Percentiles rank a stretch among this genome's conserved stretches.
These are phyloP conservation scores for Orthonevra nobilis DNA, from an alignment of 2,888 invertebrate genomes.

Conservation along the genomic window DNA sequence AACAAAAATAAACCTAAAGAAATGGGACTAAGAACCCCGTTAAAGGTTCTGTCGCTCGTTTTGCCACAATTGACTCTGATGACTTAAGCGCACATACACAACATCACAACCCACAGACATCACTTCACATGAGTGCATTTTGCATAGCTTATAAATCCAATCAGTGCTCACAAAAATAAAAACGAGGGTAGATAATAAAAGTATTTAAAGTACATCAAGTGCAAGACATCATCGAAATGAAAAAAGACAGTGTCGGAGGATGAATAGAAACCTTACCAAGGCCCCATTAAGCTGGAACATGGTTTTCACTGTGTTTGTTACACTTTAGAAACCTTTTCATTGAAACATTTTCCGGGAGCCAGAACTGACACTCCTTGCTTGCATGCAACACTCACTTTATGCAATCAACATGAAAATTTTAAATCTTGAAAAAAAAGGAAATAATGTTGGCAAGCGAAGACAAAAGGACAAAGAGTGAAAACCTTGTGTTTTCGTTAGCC, in stretches of 20 bases:
- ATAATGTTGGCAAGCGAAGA: slow-evolving; percentile 1
- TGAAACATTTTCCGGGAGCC: slow-evolving; percentile 17
- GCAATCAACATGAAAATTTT: slow-evolving; percentile 53
- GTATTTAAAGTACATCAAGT: slow-evolving; percentile 59
- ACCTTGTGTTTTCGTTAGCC: slow-evolving; percentile 50
- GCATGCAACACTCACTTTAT: slow-evolving; percentile 47
- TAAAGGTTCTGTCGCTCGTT: slow-evolving; percentile 66
- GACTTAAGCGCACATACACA: slow-evolving; percentile 38
- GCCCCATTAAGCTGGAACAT: slow-evolving; percentile 40
- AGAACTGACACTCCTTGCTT: slow-evolving; percentile 5
- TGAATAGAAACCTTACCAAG: slow-evolving; percentile 63
- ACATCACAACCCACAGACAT: not conserved
- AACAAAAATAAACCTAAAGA: not conserved
- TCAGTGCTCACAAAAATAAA: slow-evolving; percentile 48
- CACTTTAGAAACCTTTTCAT: slow-evolving; percentile 29
- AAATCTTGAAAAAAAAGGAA: slow-evolving; percentile 20
- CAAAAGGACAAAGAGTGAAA: slow-evolving; percentile 41
- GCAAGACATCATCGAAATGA: slow-evolving; percentile 36
- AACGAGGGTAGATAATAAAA: slow-evolving; percentile 5
- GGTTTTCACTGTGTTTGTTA: not conserved
- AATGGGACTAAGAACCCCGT: slow-evolving; percentile 21
- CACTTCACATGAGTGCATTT: slow-evolving; percentile 20
- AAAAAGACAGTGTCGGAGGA: slow-evolving; percentile 21
- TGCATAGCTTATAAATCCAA: slow-evolving; percentile 58
- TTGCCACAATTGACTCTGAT: slow-evolving; percentile 66